phyloP scores from a whole-genome alignment of 2,113 vertebrate species.

The Trichechus manatus region DNA sequence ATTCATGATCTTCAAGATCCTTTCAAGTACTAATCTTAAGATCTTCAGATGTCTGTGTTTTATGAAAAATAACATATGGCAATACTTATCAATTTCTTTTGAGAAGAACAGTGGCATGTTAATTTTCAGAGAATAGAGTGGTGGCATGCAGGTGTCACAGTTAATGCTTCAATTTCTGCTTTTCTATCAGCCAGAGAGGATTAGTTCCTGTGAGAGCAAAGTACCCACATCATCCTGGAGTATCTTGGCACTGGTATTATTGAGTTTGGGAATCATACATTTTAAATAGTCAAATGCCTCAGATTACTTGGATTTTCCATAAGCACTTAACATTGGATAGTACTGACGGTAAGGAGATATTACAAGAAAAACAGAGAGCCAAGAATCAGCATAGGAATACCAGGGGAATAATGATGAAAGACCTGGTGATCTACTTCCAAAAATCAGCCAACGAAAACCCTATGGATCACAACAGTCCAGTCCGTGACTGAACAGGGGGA shows the following conservation, averaged over 20 bases:
- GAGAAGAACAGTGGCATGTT: background rate
- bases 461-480: background rate
- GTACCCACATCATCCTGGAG: background rate
- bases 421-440: background rate
- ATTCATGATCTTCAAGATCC: background rate
- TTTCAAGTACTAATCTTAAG: background rate
- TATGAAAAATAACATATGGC: background rate
- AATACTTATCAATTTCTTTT: slow-evolving; percentile 28
- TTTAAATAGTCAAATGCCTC: background rate
- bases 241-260: background rate
- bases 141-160: background rate
- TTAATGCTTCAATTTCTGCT: background rate
- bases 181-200: background rate
- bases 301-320: background rate
- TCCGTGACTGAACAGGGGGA: background rate
- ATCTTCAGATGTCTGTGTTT: background rate
- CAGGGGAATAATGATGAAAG: background rate
- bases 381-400: background rate
- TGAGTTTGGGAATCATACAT: background rate
- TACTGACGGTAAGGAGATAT: background rate
- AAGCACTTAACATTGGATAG: background rate
- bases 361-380: background rate
- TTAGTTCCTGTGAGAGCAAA: background rate
- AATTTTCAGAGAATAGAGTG: background rate
- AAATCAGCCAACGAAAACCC: background rate